Evolutionary conservation across 2,797 vertebrate species (phyloP), one percentile per base, ranked within the genome.

Genomic region (Tangara arthus): DNA sequence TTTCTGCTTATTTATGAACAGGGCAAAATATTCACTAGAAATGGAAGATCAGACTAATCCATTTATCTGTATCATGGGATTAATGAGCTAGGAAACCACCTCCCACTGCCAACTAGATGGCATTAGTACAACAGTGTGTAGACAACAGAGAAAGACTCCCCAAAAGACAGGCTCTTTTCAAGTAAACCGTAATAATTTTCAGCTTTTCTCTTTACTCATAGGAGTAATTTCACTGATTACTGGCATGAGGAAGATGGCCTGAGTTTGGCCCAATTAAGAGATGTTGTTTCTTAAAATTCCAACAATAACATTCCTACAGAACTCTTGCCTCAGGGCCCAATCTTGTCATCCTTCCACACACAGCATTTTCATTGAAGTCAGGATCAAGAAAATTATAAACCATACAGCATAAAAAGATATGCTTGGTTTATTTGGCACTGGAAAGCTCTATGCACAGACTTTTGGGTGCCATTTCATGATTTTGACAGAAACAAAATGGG

Each of bases 321-420:
- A 89, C 91, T 94, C 63, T 95, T 93, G 95, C 97, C 94, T 89
- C 87, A 69, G 94, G 96, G 93, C 71, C 91, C 90, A 94, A 70
- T 97, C 96, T 97, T 97, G 97, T 97, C 94, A 96, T 97, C 94
- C 87, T 93, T 95, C 93, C 93, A 95, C 96, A 96, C 90, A 90
- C 94, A 91, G 82, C 84, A 88, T 93, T 97, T 97, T 84, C 89
- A 96, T 88, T 97, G 96, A 97, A 97, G 96, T 97, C 93, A 71
- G 90, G 96, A 97, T 96, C 96, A 97, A 97, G 95, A 96, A 96
- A 97, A 96, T 96, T 96, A 89, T 70, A 95, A 96, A 95, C 91
- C 89, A 82, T 71, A 92, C 47, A 94, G 90, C 94, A 82, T 93
- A 88, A 94, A 96, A 94, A 96, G 94, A 97, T 89, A 90, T 60